Conservation (phyloP, 2,113 vertebrate genomes). For the Dipodomys merriami region DNA sequence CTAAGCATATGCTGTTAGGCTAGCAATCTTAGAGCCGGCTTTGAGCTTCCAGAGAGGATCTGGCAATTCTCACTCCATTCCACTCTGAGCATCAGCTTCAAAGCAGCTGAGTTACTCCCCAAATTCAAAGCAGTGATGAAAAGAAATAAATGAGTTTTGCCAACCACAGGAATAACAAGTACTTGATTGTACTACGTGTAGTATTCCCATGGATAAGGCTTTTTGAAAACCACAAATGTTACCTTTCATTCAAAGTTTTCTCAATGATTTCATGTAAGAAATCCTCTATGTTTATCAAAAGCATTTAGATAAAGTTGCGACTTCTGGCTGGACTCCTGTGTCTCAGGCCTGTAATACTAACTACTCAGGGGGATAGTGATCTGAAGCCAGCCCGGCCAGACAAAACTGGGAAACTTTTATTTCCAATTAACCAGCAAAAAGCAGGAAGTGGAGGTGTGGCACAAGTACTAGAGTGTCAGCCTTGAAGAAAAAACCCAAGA, state of each 20-base stretch:
- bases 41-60: not conserved
- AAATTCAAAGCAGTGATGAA: not conserved
- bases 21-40: not conserved
- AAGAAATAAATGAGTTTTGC: not conserved
- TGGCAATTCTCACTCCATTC: not conserved
- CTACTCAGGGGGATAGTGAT: too few relatives aligned
- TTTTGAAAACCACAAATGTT: conserved; percentile 19
- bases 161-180: conserved; percentile 34
- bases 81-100: not conserved
- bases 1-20: not conserved
- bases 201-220: not conserved
- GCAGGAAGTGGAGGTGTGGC: too few relatives aligned
- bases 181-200: not conserved
- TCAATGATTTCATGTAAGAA: not conserved
- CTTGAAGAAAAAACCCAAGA: too few relatives aligned
- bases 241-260: conserved; percentile 10
- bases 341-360: too few relatives aligned
- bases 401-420: too few relatives aligned
- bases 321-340: too few relatives aligned
- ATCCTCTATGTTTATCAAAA: not conserved
- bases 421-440: too few relatives aligned
- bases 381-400: too few relatives aligned
- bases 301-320: not conserved
- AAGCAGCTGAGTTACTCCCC: not conserved
- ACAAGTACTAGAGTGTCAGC: too few relatives aligned